phyloP scores from a whole-genome alignment of 1,140 invertebrate species.

The Nymphalis io region DNA sequence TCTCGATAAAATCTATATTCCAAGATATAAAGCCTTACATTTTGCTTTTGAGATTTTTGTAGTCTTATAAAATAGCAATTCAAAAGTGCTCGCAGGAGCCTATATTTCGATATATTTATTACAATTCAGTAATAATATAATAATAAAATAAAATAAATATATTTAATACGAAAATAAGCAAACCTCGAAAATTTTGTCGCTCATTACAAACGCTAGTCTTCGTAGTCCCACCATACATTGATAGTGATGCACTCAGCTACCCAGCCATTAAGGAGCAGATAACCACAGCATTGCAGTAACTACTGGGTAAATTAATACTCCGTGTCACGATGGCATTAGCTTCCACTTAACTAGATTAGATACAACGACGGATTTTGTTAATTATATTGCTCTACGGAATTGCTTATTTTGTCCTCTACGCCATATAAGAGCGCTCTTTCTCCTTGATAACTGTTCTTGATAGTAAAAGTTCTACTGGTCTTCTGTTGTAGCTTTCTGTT shows the following conservation, averaged over 20 bases:
- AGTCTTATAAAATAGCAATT: too few relatives aligned
- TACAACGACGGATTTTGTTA: slow-evolving; percentile 54
- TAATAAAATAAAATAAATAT: neutral
- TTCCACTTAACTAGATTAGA: slow-evolving; percentile 62
- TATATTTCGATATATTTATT: too few relatives aligned
- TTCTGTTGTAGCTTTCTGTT: neutral
- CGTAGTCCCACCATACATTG: slow-evolving; percentile 32
- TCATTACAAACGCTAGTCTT: slow-evolving; percentile 19
- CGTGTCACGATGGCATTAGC: slow-evolving; percentile 60
- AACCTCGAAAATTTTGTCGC: neutral
- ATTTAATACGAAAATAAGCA: neutral
- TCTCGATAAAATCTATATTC: too few relatives aligned
- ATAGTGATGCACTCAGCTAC: slow-evolving; percentile 56
- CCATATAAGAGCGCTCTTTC: slow-evolving; percentile 5
- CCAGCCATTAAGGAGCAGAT: slow-evolving; percentile 58
- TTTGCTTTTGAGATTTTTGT: too few relatives aligned
- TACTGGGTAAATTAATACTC: slow-evolving; percentile 56
- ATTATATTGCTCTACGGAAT: slow-evolving; percentile 48
- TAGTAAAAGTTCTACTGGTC: neutral
- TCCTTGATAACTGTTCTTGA: neutral
- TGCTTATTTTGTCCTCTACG: slow-evolving; percentile 32
- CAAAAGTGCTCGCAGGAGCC: too few relatives aligned
- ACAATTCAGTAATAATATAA: too few relatives aligned
- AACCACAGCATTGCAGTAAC: slow-evolving; percentile 35
- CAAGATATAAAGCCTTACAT: too few relatives aligned